Evolutionary conservation across 2,888 invertebrate species (phyloP), one percentile per base, ranked within the genome.

Genomic region (Serripes groenlandicus): DNA sequence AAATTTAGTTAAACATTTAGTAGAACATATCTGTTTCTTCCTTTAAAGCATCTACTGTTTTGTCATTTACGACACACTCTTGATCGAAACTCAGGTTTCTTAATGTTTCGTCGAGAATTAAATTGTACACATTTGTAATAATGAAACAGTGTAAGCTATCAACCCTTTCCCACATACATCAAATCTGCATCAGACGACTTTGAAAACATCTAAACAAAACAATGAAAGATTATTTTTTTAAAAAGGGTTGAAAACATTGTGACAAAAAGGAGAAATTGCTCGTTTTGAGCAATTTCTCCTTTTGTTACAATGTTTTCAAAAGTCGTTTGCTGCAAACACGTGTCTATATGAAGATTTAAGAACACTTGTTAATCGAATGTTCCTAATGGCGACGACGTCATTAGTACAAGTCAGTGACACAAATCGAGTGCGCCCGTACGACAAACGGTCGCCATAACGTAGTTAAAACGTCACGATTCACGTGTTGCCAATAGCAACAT

Each of bases 401-500:
- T 62, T 42, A 28, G 23, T 28, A 73, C 73, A 58, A 23, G 23
- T 9, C 34, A 11, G 56, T 62, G 60, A 62, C 62, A n/a, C n/a
- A 62, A 73, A 73, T 73, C 62, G 73, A 73, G 23, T 35, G 21
- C 18, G 30, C 37, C 32, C 28, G 18, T n/a, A 37, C 32, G 73
- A 73, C 73, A 60, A 15, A 9, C n/a, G 26, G 73, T 73, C 73
- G 73, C 73, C 73, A 49, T 21, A 32, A 37, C 7, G 21, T 68
- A 58, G 71, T 71, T 34, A 58, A 58, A 35, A 21, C 54, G 58
- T 54, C 71, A 54, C 21, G 35, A 28, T 28, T 56, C 34, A 18
- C 58, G 32, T 71, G 32, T 35, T 9, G 21, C 68, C 32, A 62
- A 34, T 49, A 49, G 49, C 49, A 49, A 49, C 49, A 21, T 21